These are phyloP conservation scores for Myotis davidii DNA, from an alignment of 2,113 vertebrate species.

Conservation along the genomic window DNA sequence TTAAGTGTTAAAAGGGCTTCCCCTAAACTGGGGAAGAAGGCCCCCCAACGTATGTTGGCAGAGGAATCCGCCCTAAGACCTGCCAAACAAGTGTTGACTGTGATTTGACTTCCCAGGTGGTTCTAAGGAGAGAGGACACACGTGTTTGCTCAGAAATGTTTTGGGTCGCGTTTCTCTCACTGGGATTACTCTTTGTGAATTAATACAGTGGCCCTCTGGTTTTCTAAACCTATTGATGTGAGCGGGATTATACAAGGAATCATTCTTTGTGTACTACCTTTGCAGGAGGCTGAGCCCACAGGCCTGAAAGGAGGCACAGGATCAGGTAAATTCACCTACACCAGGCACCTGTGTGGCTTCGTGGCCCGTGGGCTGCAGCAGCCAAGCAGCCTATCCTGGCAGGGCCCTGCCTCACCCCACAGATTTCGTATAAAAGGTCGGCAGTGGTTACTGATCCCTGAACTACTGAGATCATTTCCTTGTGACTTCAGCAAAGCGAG, in stretches of 20 bases:
- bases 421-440: fast-evolving
- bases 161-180: background rate
- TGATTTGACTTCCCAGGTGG: background rate
- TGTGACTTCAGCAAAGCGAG: background rate
- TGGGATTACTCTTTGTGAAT: background rate
- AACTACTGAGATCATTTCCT: background rate
- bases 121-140: background rate
- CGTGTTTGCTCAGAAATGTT: background rate
- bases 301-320: background rate
- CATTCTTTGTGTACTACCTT: background rate
- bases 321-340: background rate
- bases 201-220: background rate
- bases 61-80: background rate
- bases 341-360: background rate
- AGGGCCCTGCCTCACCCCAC: fast-evolving
- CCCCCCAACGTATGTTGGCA: background rate
- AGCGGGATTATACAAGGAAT: background rate
- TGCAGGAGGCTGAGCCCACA: background rate
- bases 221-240: background rate
- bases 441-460: background rate
- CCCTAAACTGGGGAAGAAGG: background rate
- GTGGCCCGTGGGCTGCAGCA: fast-evolving
- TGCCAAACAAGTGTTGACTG: background rate
- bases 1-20: background rate
- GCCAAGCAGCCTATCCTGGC: too few relatives aligned